Conservation (phyloP, 2,888 invertebrate species). For the Melikaiella ostensackeni region DNA sequence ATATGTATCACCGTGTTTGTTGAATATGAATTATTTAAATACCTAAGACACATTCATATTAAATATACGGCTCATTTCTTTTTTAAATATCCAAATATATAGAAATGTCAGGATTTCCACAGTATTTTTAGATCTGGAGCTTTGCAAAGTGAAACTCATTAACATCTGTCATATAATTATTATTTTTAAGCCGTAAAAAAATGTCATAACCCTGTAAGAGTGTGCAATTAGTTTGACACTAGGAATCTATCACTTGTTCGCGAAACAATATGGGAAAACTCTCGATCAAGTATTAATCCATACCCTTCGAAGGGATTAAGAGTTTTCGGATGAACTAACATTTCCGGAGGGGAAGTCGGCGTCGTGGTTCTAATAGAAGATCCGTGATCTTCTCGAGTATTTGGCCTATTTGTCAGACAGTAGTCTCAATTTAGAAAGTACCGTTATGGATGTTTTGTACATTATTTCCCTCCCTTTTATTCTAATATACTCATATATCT, state of each 20-base stretch:
- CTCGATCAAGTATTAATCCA: constrained; percentile 12
- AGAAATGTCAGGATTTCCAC: too few species aligned
- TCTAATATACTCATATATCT: neutral
- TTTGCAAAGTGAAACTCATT: too few species aligned
- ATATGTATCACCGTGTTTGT: too few species aligned
- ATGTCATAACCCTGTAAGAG: too few species aligned
- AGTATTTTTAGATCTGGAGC: too few species aligned
- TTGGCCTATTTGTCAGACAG: neutral
- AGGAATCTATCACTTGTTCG: neutral
- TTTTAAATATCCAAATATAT: too few species aligned
- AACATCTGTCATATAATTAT: too few species aligned
- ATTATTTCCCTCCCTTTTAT: neutral
- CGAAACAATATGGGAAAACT: neutral
- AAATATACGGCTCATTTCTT: too few species aligned
- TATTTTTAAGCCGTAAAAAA: too few species aligned
- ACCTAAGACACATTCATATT: too few species aligned
- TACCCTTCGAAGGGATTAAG: neutral
- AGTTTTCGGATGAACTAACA: neutral
- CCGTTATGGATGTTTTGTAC: neutral
- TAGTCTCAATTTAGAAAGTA: neutral
- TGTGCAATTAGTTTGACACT: neutral
- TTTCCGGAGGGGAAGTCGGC: neutral
- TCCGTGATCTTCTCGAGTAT: constrained; percentile 7
- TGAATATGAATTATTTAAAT: too few species aligned
- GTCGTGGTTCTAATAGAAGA: neutral